A percentile compares a stretch with the other conserved stretches of the same genome.
Conservation (phyloP, 2,888 invertebrate genomes). For the Leptinotarsa tumamoca region DNA sequence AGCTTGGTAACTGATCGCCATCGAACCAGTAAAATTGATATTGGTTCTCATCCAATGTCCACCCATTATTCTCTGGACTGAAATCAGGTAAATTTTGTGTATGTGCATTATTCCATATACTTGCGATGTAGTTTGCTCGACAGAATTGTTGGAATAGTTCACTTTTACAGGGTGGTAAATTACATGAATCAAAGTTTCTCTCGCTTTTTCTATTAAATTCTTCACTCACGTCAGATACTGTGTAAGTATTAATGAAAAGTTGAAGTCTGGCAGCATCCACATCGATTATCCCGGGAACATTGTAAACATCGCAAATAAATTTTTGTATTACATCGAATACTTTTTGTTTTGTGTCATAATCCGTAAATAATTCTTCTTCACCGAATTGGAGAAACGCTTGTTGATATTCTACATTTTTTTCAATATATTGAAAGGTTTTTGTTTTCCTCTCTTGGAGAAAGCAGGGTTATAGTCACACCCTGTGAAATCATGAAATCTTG, state of each 20-base stretch:
- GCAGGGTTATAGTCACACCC: too few species aligned
- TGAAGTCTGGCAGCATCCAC: slow-evolving; percentile 46
- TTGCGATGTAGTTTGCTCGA: too few species aligned
- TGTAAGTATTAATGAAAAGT: slow-evolving; percentile 46
- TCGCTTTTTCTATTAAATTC: slow-evolving; percentile 16
- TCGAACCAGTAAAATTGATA: slow-evolving; percentile 5
- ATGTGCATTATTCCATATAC: too few species aligned
- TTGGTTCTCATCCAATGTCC: slow-evolving; percentile 34
- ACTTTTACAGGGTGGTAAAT: too few species aligned
- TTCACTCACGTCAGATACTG: slow-evolving; percentile 40
- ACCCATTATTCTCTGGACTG: too few species aligned
- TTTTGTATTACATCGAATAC: slow-evolving; percentile 35
- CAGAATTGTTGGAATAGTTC: too few species aligned
- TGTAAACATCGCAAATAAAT: slow-evolving; percentile 44
- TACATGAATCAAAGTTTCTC: too few species aligned
- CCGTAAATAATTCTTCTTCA: background rate
- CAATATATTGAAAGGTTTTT: background rate
- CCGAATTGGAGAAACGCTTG: background rate
- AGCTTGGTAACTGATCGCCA: slow-evolving; percentile 5
- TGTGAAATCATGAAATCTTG: too few species aligned
- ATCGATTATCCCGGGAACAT: slow-evolving; percentile 49
- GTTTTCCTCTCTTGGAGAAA: background rate
- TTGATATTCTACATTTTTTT: background rate
- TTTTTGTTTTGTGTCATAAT: slow-evolving; percentile 27
- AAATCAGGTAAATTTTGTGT: too few species aligned